phyloP scores from a whole-genome alignment of 2,888 invertebrate species.

The Euproctis similis region DNA sequence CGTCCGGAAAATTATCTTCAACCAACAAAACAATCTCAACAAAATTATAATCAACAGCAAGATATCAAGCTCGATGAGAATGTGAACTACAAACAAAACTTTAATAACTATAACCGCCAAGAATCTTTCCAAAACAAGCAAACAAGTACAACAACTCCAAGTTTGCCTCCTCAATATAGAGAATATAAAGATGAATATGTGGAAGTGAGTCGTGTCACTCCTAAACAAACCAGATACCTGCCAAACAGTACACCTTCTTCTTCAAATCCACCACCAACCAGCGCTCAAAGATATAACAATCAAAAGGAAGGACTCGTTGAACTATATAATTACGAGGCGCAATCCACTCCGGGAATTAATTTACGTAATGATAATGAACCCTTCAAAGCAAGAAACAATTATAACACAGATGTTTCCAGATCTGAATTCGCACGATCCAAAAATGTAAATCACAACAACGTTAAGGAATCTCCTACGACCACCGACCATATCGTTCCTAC shows the following conservation, averaged over 20 bases:
- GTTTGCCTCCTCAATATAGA: constrained; percentile 55
- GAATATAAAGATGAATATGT: constrained; percentile 64
- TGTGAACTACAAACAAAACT: constrained; percentile 4
- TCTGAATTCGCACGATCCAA: constrained; percentile 43
- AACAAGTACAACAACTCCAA: constrained; percentile 33
- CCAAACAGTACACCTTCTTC: constrained; percentile 41
- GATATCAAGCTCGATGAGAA: constrained; percentile 3
- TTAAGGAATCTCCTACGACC: constrained; percentile 19
- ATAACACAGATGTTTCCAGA: constrained; percentile 48
- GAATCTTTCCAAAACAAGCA: constrained; percentile 12
- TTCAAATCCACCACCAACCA: constrained; percentile 40
- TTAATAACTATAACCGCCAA: constrained; percentile 35
- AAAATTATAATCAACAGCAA: constrained; percentile 5
- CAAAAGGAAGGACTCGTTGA: constrained; percentile 66
- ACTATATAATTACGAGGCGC: constrained; percentile 61
- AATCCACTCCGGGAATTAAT: constrained; percentile 49
- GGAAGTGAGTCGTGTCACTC: constrained; percentile 61
- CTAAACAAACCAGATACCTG: constrained; percentile 50
- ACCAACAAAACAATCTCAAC: constrained; percentile 23
- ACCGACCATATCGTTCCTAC: constrained; percentile 38
- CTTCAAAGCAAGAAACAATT: constrained; percentile 55
- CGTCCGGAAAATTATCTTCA: constrained; percentile 36
- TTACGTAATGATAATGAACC: constrained; percentile 46
- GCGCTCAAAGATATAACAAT: constrained; percentile 39
- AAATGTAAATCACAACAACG: constrained; percentile 31